Evolutionary conservation across 2,888 invertebrate genomes (phyloP), one percentile per base, ranked within the genome.

Genomic region (Melanostoma mellinum): DNA sequence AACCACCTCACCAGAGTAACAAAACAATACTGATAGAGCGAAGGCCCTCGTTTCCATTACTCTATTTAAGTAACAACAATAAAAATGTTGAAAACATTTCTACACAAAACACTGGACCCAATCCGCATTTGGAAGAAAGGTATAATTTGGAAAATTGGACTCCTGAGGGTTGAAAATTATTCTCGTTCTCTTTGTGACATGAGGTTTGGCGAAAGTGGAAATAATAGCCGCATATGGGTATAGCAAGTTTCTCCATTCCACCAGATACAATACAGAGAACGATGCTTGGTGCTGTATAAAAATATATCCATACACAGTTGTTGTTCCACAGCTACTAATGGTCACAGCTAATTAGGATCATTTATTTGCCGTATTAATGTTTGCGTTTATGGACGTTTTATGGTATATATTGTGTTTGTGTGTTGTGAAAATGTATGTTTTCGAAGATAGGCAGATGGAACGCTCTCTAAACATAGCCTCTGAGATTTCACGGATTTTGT

Each of bases 321-420:
- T 73, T 20, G 20, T 20, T 20, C 20, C 61, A 55, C 60, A 50
- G 79, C 69, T 75, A 84, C 80, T 72, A 80, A 85, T 85, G 80
- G 80, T 72, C 75, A 63, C 68, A 71, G 80, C 85, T 85, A 85
- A 85, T 85, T 85, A 85, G 71, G 46, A 78, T 76, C 68, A 80
- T 80, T 85, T 80, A 75, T 80, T 72, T 68, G 72, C 50, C 32
- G 74, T 50, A 67, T 55, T 78, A 84, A 71, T 79, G 79, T 78
- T 69, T 74, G 69, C 74, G 74, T 79, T 84, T 84, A 79, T 60
- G 46, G 60, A 36, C 48, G 63, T 30, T 68, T 82, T 61, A 72
- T 71, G 10, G 60, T 38, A 3, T 10, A 2, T 20, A 0, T 33
- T 60, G 1, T 53, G 63, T 74, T 20, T 61, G 6, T 48, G 58